Evolutionary conservation across 1,140 invertebrate species (phyloP).

Genomic region (Coenobita brevimanus): DNA sequence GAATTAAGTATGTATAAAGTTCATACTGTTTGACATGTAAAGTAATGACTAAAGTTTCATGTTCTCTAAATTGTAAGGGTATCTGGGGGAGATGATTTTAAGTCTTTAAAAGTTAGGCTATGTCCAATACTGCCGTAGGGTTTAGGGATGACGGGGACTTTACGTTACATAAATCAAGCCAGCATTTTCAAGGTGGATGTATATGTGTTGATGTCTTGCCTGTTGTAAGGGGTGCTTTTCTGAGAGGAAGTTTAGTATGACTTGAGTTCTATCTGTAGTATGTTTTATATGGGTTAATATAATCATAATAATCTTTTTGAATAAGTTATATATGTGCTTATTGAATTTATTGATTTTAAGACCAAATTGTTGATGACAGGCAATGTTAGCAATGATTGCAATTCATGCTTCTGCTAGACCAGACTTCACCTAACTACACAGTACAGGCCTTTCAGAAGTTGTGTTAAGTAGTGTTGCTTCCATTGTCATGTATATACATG

Average conservation of each 20-base stretch:
- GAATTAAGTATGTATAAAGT: too few relatives aligned
- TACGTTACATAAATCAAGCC: not conserved
- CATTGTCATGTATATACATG: constrained; percentile 21
- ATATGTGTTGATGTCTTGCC: constrained; percentile 41
- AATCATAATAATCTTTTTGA: constrained; percentile 52
- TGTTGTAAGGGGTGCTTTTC: constrained; percentile 56
- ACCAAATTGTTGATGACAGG: constrained; percentile 32
- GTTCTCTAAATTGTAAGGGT: not conserved
- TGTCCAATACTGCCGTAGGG: not conserved
- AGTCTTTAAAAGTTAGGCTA: not conserved
- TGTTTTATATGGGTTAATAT: constrained; percentile 58
- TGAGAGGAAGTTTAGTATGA: constrained; percentile 51
- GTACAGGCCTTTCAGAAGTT: not conserved
- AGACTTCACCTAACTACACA: constrained; percentile 7
- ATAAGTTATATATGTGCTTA: constrained; percentile 51
- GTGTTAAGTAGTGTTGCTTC: not conserved
- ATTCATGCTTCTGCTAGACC: not conserved
- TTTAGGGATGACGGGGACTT: not conserved
- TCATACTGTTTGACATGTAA: too few relatives aligned
- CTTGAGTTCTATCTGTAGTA: constrained; percentile 56
- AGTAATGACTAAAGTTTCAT: not conserved
- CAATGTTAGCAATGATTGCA: not conserved
- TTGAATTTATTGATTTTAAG: constrained; percentile 39
- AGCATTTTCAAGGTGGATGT: constrained; percentile 46
- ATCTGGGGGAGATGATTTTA: not conserved